A percentile compares a stretch with the other conserved stretches of the same genome.
Evolutionary conservation across 2,113 vertebrate species (phyloP).

Genomic region (Shinisaurus crocodilurus): DNA sequence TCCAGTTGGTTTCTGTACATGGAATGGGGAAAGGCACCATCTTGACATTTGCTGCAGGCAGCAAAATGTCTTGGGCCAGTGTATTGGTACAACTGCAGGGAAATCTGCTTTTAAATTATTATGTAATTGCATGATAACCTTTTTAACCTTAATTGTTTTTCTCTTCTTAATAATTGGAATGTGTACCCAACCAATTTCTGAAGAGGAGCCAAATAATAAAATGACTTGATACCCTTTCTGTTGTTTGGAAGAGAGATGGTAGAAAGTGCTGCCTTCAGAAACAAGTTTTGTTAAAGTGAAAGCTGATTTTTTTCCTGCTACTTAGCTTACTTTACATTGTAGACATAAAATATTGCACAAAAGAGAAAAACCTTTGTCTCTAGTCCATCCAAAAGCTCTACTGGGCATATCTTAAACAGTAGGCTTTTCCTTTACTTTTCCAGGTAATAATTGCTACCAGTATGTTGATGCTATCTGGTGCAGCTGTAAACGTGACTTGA

Average conservation of each 20-base stretch:
- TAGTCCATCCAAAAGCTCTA: neutral
- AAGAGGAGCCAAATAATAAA: neutral
- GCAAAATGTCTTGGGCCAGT: no score
- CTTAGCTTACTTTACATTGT: neutral
- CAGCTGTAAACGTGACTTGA: slow-evolving; percentile 75
- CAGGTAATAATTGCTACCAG: slow-evolving; percentile 51
- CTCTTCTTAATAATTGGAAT: neutral
- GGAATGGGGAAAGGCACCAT: no score
- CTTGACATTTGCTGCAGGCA: no score
- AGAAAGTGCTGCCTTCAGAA: neutral
- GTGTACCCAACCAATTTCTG: neutral
- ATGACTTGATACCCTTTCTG: neutral
- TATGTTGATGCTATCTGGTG: neutral
- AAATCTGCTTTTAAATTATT: neutral
- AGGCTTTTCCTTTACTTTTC: slow-evolving; percentile 44
- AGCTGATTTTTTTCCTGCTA: neutral
- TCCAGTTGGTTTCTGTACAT: no score
- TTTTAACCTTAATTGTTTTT: neutral
- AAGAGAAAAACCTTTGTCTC: neutral
- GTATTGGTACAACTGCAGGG: neutral
- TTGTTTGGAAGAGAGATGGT: neutral
- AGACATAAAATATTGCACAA: neutral
- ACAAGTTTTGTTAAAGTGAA: neutral
- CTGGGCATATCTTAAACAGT: neutral
- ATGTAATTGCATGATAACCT: neutral